Evolutionary conservation across 2,113 vertebrate genomes (phyloP), one percentile per base, ranked within the genome.

Genomic region (Tragelaphus buxtoni): DNA sequence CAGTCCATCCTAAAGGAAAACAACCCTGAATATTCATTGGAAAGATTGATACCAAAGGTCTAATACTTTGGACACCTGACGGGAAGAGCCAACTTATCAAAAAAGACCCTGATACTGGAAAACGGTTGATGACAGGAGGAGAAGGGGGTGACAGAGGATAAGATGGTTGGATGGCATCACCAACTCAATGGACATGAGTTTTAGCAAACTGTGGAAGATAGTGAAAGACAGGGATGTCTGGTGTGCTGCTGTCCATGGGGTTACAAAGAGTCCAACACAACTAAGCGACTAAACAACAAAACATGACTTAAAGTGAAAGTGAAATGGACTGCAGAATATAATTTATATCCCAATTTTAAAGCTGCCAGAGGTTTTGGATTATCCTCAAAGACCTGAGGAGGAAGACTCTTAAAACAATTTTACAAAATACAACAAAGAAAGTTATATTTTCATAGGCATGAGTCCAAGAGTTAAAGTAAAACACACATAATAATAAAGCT

Each of bases 381-480:
- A 89, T 76, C 14, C 16, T 85, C 47, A 87, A 56, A 94, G 26
- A 55, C 26, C 28, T 53, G 55, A 84, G 28, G 55, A 55, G 32
- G 35, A 89, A 6, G 32, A 53, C 9, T 81, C 93, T 47, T 58
- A 20, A 90, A 97, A 72, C 58, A 81, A 42, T 89, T 85, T 90
- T 79, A 69, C 9, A 74, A 95, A 94, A 86, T 63, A 32, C 9
- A 56, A 45, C 12, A 58, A 77, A 74, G 20, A 76, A 56, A 45
- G 51, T 79, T 88, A 13, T 17, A 83, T 89, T 88, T 96, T 85
- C 84, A 42, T 72, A 55, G 24, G 32, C 55, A 1, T n/a, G 17
- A 47, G 39, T 63, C 24, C n/a, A 93, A 47, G 53, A 77, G 84
- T 81, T 95, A 93, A 97, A 79, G 42, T 42, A 88, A 94, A 92